A percentile compares a stretch with the other conserved stretches of the same genome.
Conservation (phyloP, 2,113 vertebrate genomes). For the Notarius lentiginosus region DNA sequence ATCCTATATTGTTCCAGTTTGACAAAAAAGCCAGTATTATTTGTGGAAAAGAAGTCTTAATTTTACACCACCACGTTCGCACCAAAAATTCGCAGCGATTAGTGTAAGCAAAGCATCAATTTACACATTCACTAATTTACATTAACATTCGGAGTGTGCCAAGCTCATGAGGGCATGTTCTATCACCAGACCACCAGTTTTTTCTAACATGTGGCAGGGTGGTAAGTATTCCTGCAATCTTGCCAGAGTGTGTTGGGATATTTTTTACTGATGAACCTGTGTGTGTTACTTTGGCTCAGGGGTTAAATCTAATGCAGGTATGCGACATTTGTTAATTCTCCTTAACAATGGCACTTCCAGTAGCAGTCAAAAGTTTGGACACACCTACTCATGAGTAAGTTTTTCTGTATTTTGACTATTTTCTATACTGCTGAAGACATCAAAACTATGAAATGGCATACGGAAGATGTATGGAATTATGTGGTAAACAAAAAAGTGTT, state of each 20-base stretch:
- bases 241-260: slow-evolving; percentile 15
- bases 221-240: slow-evolving; percentile 12
- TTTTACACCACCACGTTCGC: background rate
- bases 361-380: no score
- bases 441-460: no score
- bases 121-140: slow-evolving; percentile 14
- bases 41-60: background rate
- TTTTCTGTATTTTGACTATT: no score
- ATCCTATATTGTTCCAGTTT: background rate
- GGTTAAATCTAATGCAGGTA: background rate
- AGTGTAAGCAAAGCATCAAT: background rate
- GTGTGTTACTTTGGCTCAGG: background rate
- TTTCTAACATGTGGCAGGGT: slow-evolving; percentile 7
- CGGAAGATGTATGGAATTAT: no score
- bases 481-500: no score
- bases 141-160: background rate
- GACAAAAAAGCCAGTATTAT: background rate
- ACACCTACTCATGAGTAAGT: no score
- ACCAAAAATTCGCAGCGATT: background rate
- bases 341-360: background rate
- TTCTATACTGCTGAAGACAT: no score
- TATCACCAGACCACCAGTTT: background rate
- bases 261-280: background rate
- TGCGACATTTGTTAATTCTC: background rate
- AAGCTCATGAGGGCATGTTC: slow-evolving; percentile 8